Evolutionary conservation across 2,888 invertebrate species (phyloP), one percentile per base, ranked within the genome.

Genomic region (Dryobotodes eremita): DNA sequence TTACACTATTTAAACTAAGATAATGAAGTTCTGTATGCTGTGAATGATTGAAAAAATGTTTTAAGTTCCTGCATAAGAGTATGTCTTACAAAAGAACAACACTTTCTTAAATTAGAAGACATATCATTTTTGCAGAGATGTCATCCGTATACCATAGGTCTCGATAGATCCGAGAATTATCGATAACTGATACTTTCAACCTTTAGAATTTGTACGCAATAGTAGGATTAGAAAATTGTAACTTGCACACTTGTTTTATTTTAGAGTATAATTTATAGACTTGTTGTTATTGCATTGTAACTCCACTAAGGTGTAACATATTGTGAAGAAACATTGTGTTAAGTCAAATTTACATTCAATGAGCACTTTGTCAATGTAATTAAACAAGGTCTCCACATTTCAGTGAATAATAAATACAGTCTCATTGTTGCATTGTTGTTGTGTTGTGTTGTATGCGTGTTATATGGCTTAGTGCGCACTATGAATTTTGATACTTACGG

Each of bases 201-300:
- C 4, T 80, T 59, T 46, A 26, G 55, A 75, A 82, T 50, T 26
- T n/a, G 17, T 36, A 62, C 1, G 8, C 64, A 36, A 50, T 64
- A 50, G 55, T 81, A 57, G 31, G 48, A 66, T 70, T 71, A 66
- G 20, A 46, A 59, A 13, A 50, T 42, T 62, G 55, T 57, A 66
- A 68, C 71, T 55, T 71, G 66, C 64, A 68, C 82, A 55, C 53
- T 55, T 69, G 65, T 75, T 83, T 86, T 57, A 69, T 80, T 72
- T 17, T 77, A 71, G 70, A 66, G 42, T 74, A 31, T 73, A 66
- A 75, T 78, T 81, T 79, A 82, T 77, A 82, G 62, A 79, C 62
- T 77, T 79, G 61, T 85, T 84, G 55, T 77, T 81, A 78, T 76
- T 81, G 70, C 68, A 80, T 80, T 83, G 71, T 61, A 74, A 78